These are phyloP conservation scores for Panthera uncia DNA, from an alignment of 2,113 vertebrate genomes.

Conservation along the genomic window DNA sequence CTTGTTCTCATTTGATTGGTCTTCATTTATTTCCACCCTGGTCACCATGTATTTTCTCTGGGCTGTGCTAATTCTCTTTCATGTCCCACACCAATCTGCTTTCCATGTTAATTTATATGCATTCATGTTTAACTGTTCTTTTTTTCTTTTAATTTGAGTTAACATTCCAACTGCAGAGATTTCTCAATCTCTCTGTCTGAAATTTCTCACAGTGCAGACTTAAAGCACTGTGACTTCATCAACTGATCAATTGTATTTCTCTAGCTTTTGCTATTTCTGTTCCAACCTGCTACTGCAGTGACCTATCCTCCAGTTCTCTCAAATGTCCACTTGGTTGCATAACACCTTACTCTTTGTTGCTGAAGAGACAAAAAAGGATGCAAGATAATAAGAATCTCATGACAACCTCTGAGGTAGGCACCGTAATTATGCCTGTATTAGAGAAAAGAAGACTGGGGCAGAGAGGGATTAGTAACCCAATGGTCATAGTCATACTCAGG, in stretches of 20 bases:
- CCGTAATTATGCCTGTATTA: background rate
- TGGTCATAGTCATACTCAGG: background rate
- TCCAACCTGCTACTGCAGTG: background rate
- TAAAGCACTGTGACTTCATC: background rate
- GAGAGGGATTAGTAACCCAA: background rate
- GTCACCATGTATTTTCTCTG: background rate
- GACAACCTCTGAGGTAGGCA: background rate
- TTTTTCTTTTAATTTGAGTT: background rate
- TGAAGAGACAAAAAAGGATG: background rate
- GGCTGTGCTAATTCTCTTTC: background rate
- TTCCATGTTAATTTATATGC: slow-evolving; percentile 8
- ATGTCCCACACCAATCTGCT: background rate
- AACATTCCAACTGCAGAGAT: background rate
- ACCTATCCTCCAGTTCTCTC: background rate
- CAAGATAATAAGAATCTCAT: background rate
- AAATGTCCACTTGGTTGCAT: background rate
- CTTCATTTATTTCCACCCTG: slow-evolving; percentile 30
- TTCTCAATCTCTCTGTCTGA: background rate
- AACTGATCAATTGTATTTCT: slow-evolving; percentile 17
- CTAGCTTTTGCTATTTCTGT: background rate
- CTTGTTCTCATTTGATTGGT: background rate
- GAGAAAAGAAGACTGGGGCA: slow-evolving; percentile 9
- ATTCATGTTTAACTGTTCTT: background rate
- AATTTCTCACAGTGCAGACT: background rate
- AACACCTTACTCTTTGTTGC: background rate